Evolutionary conservation across 2,797 vertebrate species (phyloP).

Genomic region (Myotis pilosus): DNA sequence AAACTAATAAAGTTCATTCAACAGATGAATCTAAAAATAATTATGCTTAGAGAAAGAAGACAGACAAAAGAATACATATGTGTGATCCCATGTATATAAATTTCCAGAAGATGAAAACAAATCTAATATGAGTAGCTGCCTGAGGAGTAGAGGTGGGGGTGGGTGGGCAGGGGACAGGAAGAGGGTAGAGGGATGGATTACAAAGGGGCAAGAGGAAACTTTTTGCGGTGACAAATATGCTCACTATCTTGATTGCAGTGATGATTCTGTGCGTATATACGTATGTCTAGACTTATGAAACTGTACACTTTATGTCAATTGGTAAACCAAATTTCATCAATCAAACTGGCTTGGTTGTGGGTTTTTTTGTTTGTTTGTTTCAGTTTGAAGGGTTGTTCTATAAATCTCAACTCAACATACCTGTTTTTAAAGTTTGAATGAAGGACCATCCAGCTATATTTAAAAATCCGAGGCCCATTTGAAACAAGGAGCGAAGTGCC

Average conservation of each 20-base stretch:
- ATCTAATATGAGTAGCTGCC: neutral
- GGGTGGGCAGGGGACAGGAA: neutral
- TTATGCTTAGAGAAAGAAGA: neutral
- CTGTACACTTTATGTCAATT: neutral
- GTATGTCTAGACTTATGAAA: neutral
- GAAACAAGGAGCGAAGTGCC: neutral
- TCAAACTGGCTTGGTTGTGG: neutral
- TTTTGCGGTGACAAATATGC: neutral
- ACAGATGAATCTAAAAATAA: conserved; percentile 38
- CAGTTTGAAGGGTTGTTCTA: neutral
- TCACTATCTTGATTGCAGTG: neutral
- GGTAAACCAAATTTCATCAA: neutral
- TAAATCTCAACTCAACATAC: neutral
- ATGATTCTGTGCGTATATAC: neutral
- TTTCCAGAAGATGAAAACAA: neutral
- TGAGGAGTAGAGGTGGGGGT: too few relatives aligned
- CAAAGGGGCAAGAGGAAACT: neutral
- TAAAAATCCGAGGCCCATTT: neutral
- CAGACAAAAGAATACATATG: neutral
- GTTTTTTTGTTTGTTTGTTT: neutral
- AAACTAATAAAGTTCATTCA: neutral
- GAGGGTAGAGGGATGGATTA: neutral
- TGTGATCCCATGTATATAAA: neutral
- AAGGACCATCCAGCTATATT: neutral
- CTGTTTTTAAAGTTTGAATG: conserved; percentile 19